Base-by-base conservation (phyloP, 1,140 invertebrate species). In the Ips nitidus region DNA sequence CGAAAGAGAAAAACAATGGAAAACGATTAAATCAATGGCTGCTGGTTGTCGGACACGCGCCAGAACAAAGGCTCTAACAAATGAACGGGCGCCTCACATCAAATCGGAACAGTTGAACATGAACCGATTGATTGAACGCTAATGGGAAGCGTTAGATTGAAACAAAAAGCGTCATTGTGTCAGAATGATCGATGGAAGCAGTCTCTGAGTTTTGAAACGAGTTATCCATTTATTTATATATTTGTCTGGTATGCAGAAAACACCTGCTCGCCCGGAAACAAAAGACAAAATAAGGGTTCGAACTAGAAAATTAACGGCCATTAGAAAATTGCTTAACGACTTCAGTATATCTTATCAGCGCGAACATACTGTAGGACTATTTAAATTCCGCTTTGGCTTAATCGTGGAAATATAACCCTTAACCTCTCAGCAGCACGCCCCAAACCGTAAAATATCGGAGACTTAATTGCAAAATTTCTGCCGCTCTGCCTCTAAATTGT, bases 401-500 rank as follows among this genome's bases (percentile, higher is more conserved):
- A 71, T 71, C 60, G 70, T 63, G 65, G 70, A 71, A 71, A 71
- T 71, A 71, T 71, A 71, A 71, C 70, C 70, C 70, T 71, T 71
- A 71, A 71, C 70, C 70, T 71, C 61, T 71, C 70, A 71, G 65
- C 70, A 69, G 43, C 70, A 71, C 70, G 66, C 70, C 65, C 70
- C 70, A 68, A 68, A 71, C 65, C 50, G 65, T 71, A 68, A 71
- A 71, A 68, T 71, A 71, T 71, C 66, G 70, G 65, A 60, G 59
- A 69, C 52, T 67, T 71, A 71, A 71, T 71, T 71, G 66, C 70
- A 66, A 71, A 67, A 68, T 71, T 71, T 71, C 58, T 42, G 62
- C 22, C 42, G 65, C 62, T 56, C 64, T 58, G 67, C 52, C 63
- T 66, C 69, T 71, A 71, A 71, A 71, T 71, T 66, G 62, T 71